These are phyloP conservation scores for Hoplostethus mediterraneus DNA, from an alignment of 2,797 vertebrate species.

Conservation along the genomic window DNA sequence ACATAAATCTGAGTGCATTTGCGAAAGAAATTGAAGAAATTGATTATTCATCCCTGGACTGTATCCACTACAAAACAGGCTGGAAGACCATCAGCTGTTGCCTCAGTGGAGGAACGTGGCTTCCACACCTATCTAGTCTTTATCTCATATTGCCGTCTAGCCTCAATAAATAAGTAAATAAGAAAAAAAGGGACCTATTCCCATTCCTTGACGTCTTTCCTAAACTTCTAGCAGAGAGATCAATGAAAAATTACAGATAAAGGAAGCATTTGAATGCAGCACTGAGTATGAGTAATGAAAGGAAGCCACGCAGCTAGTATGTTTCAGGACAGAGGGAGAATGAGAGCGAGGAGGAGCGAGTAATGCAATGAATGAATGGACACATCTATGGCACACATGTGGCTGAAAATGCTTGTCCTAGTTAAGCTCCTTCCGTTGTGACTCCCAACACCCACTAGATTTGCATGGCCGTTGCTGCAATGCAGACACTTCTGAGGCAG, in stretches of 20 bases:
- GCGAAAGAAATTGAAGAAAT: constrained; percentile 28
- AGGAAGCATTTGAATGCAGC: neutral
- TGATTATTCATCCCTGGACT: constrained; percentile 38
- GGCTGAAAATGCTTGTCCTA: constrained; percentile 66
- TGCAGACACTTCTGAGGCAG: constrained; percentile 61
- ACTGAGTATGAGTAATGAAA: neutral
- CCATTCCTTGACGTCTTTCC: constrained; percentile 4
- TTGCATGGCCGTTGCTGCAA: constrained; percentile 65
- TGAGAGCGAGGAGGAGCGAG: neutral
- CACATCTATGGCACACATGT: constrained; percentile 14
- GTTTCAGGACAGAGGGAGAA: constrained; percentile 3
- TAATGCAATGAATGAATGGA: constrained; percentile 43
- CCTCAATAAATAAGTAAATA: constrained; percentile 6
- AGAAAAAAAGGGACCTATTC: neutral
- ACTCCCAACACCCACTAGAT: constrained; percentile 67
- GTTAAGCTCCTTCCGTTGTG: constrained; percentile 40
- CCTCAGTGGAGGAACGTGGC: constrained; percentile 34
- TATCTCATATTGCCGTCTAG: neutral
- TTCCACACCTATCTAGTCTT: constrained; percentile 19
- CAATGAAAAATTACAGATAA: neutral
- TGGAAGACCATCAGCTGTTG: constrained; percentile 58
- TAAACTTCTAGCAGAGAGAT: neutral
- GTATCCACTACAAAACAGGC: constrained; percentile 48
- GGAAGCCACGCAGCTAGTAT: neutral
- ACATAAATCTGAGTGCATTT: constrained; percentile 29